These are phyloP conservation scores for Paguma larvata DNA, from an alignment of 2,797 vertebrate genomes.

Conservation along the genomic window DNA sequence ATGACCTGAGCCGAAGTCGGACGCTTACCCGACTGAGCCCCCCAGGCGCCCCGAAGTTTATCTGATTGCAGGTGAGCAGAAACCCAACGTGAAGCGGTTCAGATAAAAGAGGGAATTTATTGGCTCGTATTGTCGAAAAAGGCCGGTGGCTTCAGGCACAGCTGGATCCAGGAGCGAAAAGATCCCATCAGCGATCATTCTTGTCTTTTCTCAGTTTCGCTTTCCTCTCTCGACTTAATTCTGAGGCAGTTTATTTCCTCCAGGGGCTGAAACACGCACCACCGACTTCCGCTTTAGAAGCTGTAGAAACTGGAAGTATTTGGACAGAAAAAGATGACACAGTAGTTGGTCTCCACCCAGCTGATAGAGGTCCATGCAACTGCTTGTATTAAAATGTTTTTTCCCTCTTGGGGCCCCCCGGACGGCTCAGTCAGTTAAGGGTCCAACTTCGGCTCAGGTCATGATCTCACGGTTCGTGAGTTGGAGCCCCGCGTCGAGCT, in stretches of 20 bases:
- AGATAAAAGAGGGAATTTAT: background rate
- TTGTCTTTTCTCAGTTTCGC: background rate
- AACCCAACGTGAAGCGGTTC: background rate
- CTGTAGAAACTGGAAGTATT: background rate
- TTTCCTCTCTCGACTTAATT: background rate
- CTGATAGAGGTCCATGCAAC: accelerated
- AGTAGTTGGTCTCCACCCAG: background rate
- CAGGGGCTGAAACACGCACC: background rate
- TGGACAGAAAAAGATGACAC: background rate
- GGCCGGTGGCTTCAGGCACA: background rate
- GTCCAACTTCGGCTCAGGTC: too few species aligned
- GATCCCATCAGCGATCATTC: too few species aligned
- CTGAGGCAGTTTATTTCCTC: background rate
- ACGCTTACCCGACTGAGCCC: too few species aligned
- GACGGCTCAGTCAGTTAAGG: too few species aligned
- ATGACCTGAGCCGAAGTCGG: too few species aligned
- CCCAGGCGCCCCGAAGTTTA: too few species aligned
- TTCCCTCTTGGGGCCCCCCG: too few species aligned
- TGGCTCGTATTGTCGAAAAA: background rate
- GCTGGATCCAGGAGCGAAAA: background rate
- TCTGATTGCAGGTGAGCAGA: background rate
- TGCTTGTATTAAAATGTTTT: background rate
- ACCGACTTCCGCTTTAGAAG: background rate
- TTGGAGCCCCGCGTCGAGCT: too few species aligned
- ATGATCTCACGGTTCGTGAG: too few species aligned